Evolutionary conservation across 2,888 invertebrate genomes (phyloP).

Genomic region (Trissoscelio sp.): DNA sequence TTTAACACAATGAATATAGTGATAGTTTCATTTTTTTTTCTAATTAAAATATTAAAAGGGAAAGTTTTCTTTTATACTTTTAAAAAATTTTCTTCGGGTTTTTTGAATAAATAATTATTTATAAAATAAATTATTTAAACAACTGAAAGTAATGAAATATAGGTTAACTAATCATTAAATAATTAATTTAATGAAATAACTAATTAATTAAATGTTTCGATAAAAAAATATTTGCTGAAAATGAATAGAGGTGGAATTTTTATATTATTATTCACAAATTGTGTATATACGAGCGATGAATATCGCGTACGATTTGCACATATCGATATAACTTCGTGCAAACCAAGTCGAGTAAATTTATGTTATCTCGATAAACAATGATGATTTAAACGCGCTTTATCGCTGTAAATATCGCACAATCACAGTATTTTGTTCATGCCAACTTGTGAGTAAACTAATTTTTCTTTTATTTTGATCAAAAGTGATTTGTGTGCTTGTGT

Average conservation of each 20-base stretch:
- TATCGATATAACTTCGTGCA: conserved; percentile 35
- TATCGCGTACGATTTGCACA: conserved; percentile 33
- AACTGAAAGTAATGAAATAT: too few relatives aligned
- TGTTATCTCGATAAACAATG: conserved; percentile 23
- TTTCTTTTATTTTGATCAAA: neutral
- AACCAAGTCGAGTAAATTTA: conserved; percentile 47
- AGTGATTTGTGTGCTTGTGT: neutral
- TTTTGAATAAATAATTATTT: too few relatives aligned
- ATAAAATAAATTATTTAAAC: too few relatives aligned
- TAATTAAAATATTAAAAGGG: neutral
- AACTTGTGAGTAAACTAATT: conserved; percentile 8
- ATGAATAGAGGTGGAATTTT: conserved; percentile 35
- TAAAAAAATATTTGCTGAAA: conserved; percentile 48
- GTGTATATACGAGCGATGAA: conserved; percentile 31
- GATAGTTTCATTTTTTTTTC: neutral
- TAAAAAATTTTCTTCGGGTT: too few relatives aligned
- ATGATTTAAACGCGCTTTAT: conserved; percentile 19
- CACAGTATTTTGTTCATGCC: neutral
- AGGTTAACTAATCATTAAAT: too few relatives aligned
- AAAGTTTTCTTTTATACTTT: too few relatives aligned
- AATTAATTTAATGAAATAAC: too few relatives aligned
- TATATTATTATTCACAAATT: conserved; percentile 34
- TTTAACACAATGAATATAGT: neutral
- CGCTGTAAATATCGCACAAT: conserved; percentile 15
- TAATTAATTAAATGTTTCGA: conserved; percentile 22